A percentile compares a stretch with the other conserved stretches of the same genome.
These are phyloP conservation scores for Leptinotarsa rubiginosa DNA, from an alignment of 2,888 invertebrate species.

Conservation along the genomic window DNA sequence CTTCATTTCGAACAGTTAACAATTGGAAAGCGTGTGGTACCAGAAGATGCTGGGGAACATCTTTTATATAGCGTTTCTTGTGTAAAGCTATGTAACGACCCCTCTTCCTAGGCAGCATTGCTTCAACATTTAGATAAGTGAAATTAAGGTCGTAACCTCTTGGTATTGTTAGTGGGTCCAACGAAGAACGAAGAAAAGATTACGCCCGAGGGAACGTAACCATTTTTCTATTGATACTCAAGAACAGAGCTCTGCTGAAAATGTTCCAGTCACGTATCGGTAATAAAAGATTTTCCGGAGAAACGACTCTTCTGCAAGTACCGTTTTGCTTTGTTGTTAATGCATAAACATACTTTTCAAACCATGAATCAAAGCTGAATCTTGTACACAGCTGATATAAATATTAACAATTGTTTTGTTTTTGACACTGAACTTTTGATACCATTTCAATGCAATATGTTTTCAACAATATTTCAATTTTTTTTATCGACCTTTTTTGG, in stretches of 20 bases:
- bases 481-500: no score
- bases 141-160: slow-evolving; percentile 65
- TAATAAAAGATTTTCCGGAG: no score
- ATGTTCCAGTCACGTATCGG: background rate
- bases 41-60: slow-evolving; percentile 48
- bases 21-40: slow-evolving; percentile 56
- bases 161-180: slow-evolving; percentile 38
- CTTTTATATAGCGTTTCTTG: slow-evolving; percentile 57
- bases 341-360: no score
- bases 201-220: slow-evolving; percentile 23
- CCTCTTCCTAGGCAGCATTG: slow-evolving; percentile 57
- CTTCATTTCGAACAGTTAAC: slow-evolving; percentile 58
- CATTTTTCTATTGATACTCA: slow-evolving; percentile 30
- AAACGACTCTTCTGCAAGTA: no score
- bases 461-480: no score
- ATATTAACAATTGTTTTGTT: no score
- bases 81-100: slow-evolving; percentile 56
- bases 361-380: no score
- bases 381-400: no score
- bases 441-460: no score
- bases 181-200: slow-evolving; percentile 16
- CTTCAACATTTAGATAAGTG: slow-evolving; percentile 64
- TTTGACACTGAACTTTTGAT: no score
- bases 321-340: no score
- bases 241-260: slow-evolving; percentile 12